Base-by-base conservation (phyloP, 2,113 vertebrate genomes). In the Eidolon helvum region DNA sequence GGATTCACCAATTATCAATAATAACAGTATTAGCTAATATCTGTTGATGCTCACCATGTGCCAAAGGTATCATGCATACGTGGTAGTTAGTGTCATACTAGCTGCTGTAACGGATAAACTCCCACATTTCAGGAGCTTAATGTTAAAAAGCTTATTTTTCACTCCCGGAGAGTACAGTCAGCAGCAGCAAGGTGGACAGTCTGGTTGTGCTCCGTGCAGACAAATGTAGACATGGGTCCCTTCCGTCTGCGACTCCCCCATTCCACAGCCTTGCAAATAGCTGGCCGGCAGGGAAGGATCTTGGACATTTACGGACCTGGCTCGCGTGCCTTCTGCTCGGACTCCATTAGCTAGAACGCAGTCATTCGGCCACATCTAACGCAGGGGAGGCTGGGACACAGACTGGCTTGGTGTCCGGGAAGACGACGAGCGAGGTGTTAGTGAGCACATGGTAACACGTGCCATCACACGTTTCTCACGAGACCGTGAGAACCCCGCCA, bases 1-100 rank as follows among this genome's bases (percentile, higher is more conserved):
- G 65, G 11, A 61, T 22, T 59, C 57, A 55, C 18, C 38, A 50
- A 68, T 91, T 95, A 88, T 35, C 96, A 96, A 95, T 97, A 96
- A 68, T 24, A 18, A 79, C 59, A 93, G 48, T 63, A 38, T 38
- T 66, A 69, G 53, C 78, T 57, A 85, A 53, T 57, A 90, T 48
- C 63, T 79, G 22, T 3, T 59, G 74, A 59, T 10, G 9, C 4
- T n/a, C 69, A 28, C 26, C 43, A 18, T 16, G 21, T 57, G 26
- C 16, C 65, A 65, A 71, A 38, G 28, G 15, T 38, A 61, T 5
- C 43, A 55, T 26, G 57, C 5, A 30, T 22, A 16, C 10, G 35
- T 15, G 24, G 55, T 12, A 48, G 30, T 38, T 65, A 78, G 38
- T 19, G 43, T 22, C 48, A 74, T 33, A 35, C 28, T 5, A 65